These are phyloP conservation scores for Salpingus planirostris DNA, from an alignment of 2,888 invertebrate species.

Conservation along the genomic window DNA sequence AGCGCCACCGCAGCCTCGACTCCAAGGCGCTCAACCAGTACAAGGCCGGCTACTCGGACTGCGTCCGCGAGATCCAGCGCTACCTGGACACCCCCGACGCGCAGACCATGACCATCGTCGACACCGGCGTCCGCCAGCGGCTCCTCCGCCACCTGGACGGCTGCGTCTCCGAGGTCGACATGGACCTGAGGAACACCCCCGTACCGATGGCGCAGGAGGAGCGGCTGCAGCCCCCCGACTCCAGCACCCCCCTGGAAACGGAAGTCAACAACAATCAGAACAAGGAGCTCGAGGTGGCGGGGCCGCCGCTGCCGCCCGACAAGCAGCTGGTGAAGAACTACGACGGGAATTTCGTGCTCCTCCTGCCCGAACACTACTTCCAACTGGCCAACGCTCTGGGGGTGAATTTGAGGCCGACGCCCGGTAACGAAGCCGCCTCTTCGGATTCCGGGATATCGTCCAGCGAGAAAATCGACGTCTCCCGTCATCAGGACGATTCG, in stretches of 20 bases:
- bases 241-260: conserved; percentile 34
- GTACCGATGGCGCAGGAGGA: conserved; percentile 21
- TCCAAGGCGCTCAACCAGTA: conserved; percentile 55
- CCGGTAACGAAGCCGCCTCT: neutral
- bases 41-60: conserved; percentile 58
- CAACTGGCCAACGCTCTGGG: conserved; percentile 48
- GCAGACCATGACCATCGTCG: conserved; percentile 49
- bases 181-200: conserved; percentile 38
- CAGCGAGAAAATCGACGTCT: conserved; percentile 8
- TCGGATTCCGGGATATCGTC: conserved; percentile 5
- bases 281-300: conserved; percentile 10
- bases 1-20: conserved; percentile 60
- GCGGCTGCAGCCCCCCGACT: conserved; percentile 38
- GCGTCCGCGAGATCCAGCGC: conserved; percentile 52
- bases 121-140: conserved; percentile 50
- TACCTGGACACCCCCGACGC: conserved; percentile 55
- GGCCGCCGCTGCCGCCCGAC: conserved; percentile 1
- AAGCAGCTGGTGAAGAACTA: conserved; percentile 40
- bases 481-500: conserved; percentile 12
- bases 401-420: conserved; percentile 35
- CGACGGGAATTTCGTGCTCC: conserved; percentile 53
- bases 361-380: conserved; percentile 53
- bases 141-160: conserved; percentile 51
- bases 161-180: conserved; percentile 53
- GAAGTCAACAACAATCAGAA: conserved; percentile 33